Evolutionary conservation across 1,140 invertebrate genomes (phyloP).

Genomic region (Drosophila tristis): DNA sequence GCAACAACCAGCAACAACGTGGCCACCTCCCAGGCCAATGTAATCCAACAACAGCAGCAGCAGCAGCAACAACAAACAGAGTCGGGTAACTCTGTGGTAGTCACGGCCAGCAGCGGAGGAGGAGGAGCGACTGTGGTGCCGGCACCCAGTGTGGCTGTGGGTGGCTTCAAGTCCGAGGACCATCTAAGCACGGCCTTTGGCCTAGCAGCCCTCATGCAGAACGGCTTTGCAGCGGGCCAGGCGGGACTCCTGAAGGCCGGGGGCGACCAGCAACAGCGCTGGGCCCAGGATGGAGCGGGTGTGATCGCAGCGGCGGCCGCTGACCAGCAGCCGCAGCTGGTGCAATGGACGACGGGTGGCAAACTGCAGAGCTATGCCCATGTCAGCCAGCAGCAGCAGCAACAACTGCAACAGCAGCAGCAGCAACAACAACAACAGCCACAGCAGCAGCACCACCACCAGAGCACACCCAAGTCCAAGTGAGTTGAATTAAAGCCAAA

Average conservation of each 20-base stretch:
- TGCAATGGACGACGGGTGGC: slow-evolving; percentile 78
- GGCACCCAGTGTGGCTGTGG: slow-evolving; percentile 61
- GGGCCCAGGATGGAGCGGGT: slow-evolving; percentile 57
- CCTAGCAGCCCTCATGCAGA: slow-evolving; percentile 89
- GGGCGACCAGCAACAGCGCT: slow-evolving; percentile 59
- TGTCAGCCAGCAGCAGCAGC: slow-evolving; percentile 70
- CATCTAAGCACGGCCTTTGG: slow-evolving; percentile 88
- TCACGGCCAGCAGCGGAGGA: slow-evolving; percentile 59
- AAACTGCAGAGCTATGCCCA: slow-evolving; percentile 76
- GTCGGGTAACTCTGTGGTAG: slow-evolving; percentile 73
- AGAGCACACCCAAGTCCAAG: slow-evolving; percentile 77
- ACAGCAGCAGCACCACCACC: slow-evolving; percentile 65
- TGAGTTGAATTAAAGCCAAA: slow-evolving; percentile 17
- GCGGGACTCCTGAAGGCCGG: slow-evolving; percentile 75
- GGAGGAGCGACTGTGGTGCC: slow-evolving; percentile 69
- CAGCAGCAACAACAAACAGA: slow-evolving; percentile 72
- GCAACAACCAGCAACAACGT: slow-evolving; percentile 58
- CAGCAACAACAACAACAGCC: slow-evolving; percentile 62
- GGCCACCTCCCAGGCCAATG: slow-evolving; percentile 65
- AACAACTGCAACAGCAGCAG: slow-evolving; percentile 67
- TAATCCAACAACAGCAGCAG: slow-evolving; percentile 70
- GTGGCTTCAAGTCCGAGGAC: slow-evolving; percentile 87
- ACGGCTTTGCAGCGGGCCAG: slow-evolving; percentile 87
- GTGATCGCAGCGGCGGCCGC: slow-evolving; percentile 51
- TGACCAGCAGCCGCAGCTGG: slow-evolving; percentile 64